Evolutionary conservation across 1,140 invertebrate species (phyloP), one percentile per base, ranked within the genome.

Genomic region (Monomorium pharaonis): DNA sequence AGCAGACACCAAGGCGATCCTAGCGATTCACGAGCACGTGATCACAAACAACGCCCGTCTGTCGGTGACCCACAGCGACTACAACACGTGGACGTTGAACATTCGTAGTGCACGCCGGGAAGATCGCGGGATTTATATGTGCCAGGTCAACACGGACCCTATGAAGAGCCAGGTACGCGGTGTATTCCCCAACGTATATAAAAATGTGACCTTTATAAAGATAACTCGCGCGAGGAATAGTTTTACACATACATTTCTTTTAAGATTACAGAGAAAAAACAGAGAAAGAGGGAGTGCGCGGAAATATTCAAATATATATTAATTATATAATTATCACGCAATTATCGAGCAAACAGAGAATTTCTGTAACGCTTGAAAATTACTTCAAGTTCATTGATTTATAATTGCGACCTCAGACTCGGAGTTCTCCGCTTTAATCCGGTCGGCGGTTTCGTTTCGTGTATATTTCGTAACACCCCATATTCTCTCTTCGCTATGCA

Each of bases 101-200:
- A 98, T 98, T 91, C 96, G 97, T 86, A 96, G 96, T 87, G 98
- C 98, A 56, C 97, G 97, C 91, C 96, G 97, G 90, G 97, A 97
- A 91, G 98, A 99, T 95, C 95, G 97, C 58, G 98, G 98, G 85
- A 96, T 97, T 91, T 98, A 98, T 92, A 98, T 98, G 97, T 99
- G 98, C 95, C 98, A 99, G 96, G 97, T 99, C 91, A 98, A 99
- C 94, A 98, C 98, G 84, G 97, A 98, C 94, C 98, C 98, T 18
- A 98, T 99, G 98, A 98, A 98, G 95, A 98, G 97, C 95, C 98
- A 98, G 96, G 98, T 98, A 89, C 14, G 42, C 12, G 10, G n/a
- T n/a, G n/a, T n/a, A n/a, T 12, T 63, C 21, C 14, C 5, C 1
- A 1, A 51, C 12, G 18, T n/a, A 44, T 27, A 21, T 49, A n/a